These are phyloP conservation scores for Willisornis vidua DNA, from an alignment of 2,113 vertebrate species.

Conservation along the genomic window DNA sequence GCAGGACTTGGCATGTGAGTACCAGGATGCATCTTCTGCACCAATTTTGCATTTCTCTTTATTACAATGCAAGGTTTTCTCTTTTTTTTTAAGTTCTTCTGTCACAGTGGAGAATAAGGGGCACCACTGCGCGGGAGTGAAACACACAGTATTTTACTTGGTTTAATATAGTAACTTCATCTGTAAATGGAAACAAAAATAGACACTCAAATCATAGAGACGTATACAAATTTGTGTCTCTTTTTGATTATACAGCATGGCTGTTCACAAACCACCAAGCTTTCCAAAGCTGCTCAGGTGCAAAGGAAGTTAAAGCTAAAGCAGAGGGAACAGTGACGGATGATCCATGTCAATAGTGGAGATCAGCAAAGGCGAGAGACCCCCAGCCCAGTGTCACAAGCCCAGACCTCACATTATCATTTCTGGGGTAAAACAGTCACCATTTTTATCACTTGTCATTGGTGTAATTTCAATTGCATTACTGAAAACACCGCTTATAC, in stretches of 20 bases:
- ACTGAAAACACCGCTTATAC: not conserved
- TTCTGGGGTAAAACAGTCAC: not conserved
- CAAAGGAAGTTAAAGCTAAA: not conserved
- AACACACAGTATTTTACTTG: not conserved
- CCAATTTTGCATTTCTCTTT: not conserved
- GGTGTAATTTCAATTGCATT: not conserved
- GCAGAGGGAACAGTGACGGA: not conserved
- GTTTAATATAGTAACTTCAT: not conserved
- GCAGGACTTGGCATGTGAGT: not conserved
- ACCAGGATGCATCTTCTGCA: not conserved
- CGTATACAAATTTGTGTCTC: rapidly evolving
- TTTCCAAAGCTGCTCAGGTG: not conserved
- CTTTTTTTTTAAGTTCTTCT: not conserved
- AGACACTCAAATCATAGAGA: not conserved
- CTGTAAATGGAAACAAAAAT: not conserved
- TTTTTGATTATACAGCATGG: not conserved
- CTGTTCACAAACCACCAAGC: not conserved
- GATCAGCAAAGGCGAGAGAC: not conserved
- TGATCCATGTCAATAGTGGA: rapidly evolving
- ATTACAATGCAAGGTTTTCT: not conserved
- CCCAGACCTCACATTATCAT: not conserved
- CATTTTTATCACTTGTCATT: not conserved
- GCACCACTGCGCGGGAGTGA: rapidly evolving
- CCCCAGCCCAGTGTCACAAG: not conserved
- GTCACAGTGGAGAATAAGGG: not conserved